phyloP scores from a whole-genome alignment of 2,113 vertebrate genomes.

The Centrocercus urophasianus region DNA sequence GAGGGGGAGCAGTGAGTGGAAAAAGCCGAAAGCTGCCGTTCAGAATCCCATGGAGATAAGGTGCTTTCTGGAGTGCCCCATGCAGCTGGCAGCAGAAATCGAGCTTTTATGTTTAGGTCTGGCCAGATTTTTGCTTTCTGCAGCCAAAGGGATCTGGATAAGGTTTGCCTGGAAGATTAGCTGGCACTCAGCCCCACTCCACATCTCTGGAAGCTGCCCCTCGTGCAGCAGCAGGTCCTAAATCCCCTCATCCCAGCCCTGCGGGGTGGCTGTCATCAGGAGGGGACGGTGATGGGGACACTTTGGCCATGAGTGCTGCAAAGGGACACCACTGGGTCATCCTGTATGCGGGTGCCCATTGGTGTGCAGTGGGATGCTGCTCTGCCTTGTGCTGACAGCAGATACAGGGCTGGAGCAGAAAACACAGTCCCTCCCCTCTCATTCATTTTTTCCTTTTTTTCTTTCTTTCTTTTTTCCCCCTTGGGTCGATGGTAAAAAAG shows the following conservation, averaged over 20 bases:
- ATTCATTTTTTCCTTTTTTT: slow-evolving; percentile 4
- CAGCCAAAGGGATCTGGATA: slow-evolving; percentile 65
- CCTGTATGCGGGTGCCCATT: accelerated
- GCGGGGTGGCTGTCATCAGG: too few relatives aligned
- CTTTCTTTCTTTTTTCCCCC: too few relatives aligned
- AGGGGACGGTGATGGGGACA: not conserved
- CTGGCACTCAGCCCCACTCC: slow-evolving; percentile 5
- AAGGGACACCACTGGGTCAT: not conserved
- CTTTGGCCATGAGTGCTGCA: not conserved
- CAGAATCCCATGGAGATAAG: slow-evolving; percentile 40
- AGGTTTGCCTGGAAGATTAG: slow-evolving; percentile 65
- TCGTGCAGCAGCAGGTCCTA: slow-evolving; percentile 2
- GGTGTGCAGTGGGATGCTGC: not conserved
- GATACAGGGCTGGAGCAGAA: not conserved
- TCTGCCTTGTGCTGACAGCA: not conserved
- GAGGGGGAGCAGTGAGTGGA: not conserved
- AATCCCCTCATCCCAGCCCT: not conserved
- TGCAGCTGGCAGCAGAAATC: slow-evolving; percentile 52
- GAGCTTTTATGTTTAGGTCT: slow-evolving; percentile 30
- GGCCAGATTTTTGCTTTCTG: slow-evolving; percentile 40
- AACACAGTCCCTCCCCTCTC: not conserved
- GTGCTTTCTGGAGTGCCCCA: slow-evolving; percentile 51
- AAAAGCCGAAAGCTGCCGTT: not conserved
- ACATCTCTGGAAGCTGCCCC: slow-evolving; percentile 45
- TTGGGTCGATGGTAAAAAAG: slow-evolving; percentile 32